Conservation (phyloP, 2,113 vertebrate genomes). For the Aptenodytes forsteri region DNA sequence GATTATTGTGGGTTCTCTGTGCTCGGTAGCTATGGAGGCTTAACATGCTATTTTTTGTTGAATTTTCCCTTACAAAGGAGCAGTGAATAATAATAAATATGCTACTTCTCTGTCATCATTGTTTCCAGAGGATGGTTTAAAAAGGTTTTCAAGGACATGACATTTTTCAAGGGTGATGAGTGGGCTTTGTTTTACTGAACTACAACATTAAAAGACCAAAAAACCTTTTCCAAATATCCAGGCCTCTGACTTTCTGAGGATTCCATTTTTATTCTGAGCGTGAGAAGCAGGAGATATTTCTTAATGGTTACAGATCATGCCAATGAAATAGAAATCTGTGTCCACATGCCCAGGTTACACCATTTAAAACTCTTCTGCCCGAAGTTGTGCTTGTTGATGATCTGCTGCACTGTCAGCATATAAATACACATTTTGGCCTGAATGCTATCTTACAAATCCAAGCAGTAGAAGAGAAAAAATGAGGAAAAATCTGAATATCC, state of each 20-base stretch:
- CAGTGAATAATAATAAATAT: background rate
- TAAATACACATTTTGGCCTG: background rate
- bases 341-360: background rate
- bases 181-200: background rate
- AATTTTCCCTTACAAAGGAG: background rate
- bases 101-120: background rate
- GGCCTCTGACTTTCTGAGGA: background rate
- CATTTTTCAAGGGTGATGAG: background rate
- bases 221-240: background rate
- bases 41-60: background rate
- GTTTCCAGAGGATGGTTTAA: background rate
- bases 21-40: background rate
- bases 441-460: background rate
- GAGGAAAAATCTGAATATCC: background rate
- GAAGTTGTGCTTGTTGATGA: background rate
- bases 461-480: background rate
- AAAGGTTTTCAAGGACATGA: background rate
- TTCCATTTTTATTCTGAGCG: background rate
- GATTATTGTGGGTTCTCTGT: background rate
- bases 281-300: background rate
- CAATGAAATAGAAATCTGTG: background rate
- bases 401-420: background rate
- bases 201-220: background rate
- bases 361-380: background rate
- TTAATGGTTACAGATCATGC: background rate